These are phyloP conservation scores for Invenusta paracnida DNA, from an alignment of 2,888 invertebrate genomes.

Conservation along the genomic window DNA sequence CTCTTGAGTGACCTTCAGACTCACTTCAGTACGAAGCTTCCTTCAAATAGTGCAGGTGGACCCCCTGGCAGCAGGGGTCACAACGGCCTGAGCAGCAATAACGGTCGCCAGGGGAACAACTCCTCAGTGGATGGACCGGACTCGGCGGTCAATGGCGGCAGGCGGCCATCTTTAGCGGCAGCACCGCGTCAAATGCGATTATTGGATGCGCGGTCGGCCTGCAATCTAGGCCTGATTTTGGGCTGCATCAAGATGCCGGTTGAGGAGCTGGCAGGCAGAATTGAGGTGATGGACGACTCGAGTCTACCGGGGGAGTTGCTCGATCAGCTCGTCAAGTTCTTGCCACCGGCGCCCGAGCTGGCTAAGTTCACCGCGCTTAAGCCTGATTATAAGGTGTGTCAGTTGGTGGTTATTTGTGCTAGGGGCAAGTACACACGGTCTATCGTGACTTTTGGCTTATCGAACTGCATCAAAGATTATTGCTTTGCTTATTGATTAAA, in stretches of 20 bases:
- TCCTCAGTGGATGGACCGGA: too few relatives aligned
- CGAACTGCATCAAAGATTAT: too few relatives aligned
- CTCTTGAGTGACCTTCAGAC: neutral
- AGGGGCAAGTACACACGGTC: too few relatives aligned
- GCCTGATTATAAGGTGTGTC: constrained; percentile 61
- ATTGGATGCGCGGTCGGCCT: constrained; percentile 83
- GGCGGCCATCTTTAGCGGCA: too few relatives aligned
- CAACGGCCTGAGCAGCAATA: too few relatives aligned
- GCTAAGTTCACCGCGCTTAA: constrained; percentile 76
- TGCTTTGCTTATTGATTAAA: too few relatives aligned
- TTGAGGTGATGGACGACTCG: constrained; percentile 79
- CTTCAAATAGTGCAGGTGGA: too few relatives aligned
- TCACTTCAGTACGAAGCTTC: neutral
- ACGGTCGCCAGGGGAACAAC: too few relatives aligned
- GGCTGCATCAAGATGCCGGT: constrained; percentile 63
- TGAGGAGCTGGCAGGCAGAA: constrained; percentile 67
- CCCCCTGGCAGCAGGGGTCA: too few relatives aligned
- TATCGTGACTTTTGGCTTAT: too few relatives aligned
- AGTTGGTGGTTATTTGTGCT: too few relatives aligned
- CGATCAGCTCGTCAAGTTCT: constrained; percentile 81
- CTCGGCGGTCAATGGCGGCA: too few relatives aligned
- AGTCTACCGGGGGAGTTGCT: constrained; percentile 77
- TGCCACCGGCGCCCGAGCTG: constrained; percentile 76
- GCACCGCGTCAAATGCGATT: constrained; percentile 75
- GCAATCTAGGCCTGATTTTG: constrained; percentile 71